These are phyloP conservation scores for Epinephelus awoara DNA, from an alignment of 2,797 vertebrate species.

Conservation along the genomic window DNA sequence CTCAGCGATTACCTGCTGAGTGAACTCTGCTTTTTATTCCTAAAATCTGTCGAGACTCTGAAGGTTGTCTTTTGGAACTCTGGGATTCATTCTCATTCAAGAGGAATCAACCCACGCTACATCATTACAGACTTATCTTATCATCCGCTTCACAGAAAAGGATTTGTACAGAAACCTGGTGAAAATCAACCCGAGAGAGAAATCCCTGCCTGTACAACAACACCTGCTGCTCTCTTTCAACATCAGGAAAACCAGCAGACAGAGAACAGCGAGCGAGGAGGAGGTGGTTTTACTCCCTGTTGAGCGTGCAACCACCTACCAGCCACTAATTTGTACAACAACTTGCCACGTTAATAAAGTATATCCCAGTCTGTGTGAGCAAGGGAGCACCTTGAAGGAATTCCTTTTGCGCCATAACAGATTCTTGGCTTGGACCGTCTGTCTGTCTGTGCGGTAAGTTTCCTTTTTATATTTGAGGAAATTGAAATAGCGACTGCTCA, in stretches of 20 bases:
- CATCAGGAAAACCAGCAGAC: constrained; percentile 12
- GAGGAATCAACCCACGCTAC: constrained; percentile 11
- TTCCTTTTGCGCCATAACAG: constrained; percentile 14
- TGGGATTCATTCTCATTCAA: constrained; percentile 25
- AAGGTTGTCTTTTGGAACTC: constrained; percentile 17
- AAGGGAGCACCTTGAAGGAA: constrained; percentile 20
- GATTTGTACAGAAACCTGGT: constrained; percentile 28
- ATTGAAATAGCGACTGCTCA: neutral
- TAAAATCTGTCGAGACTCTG: neutral
- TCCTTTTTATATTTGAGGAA: neutral
- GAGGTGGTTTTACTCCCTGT: constrained; percentile 45
- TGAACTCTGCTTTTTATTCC: neutral
- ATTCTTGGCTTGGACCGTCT: constrained; percentile 15
- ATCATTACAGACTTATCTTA: constrained; percentile 28
- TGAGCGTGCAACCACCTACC: constrained; percentile 39
- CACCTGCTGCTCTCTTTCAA: constrained; percentile 61
- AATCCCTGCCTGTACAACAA: constrained; percentile 17
- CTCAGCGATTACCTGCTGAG: neutral
- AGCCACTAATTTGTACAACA: constrained; percentile 28
- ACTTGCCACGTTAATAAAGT: constrained; percentile 40
- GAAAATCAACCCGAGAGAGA: constrained; percentile 24
- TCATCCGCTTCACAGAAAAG: constrained; percentile 25
- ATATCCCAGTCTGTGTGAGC: constrained; percentile 2
- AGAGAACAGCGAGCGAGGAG: constrained; percentile 11
- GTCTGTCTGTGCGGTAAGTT: constrained; percentile 62